These are phyloP conservation scores for Danio choprae DNA, from an alignment of 2,797 vertebrate species.

Conservation along the genomic window DNA sequence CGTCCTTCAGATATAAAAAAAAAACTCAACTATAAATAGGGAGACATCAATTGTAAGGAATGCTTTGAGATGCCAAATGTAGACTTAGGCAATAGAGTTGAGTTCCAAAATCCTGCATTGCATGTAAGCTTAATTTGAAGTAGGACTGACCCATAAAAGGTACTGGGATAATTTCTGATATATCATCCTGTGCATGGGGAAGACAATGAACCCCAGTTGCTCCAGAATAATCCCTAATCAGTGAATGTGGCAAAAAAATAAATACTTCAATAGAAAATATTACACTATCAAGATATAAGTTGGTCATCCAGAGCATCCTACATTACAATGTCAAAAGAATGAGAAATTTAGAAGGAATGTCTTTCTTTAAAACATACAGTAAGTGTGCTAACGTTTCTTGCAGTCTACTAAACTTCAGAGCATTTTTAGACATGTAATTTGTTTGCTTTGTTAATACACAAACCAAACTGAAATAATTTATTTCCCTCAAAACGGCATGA, in stretches of 20 bases:
- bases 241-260: neutral
- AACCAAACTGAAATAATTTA: neutral
- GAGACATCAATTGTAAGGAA: conserved; percentile 48
- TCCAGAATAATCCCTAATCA: neutral
- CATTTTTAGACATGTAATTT: neutral
- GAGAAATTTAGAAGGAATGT: neutral
- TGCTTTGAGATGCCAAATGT: conserved; percentile 30
- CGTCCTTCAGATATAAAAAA: conserved; percentile 72
- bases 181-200: neutral
- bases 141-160: conserved; percentile 22
- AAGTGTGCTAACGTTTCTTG: neutral
- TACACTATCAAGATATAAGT: neutral
- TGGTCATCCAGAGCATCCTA: neutral
- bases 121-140: conserved; percentile 2
- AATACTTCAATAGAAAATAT: neutral
- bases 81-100: conserved; percentile 8
- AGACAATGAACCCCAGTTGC: neutral
- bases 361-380: neutral
- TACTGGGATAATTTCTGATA: conserved; percentile 1
- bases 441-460: conserved; percentile 1
- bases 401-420: neutral
- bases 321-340: neutral
- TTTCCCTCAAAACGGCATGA: no score
- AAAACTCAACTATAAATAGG: conserved; percentile 57
- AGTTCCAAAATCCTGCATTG: neutral